Base-by-base conservation (phyloP, 92 coral and sea anemone species). In the Actinostola sp. region DNA sequence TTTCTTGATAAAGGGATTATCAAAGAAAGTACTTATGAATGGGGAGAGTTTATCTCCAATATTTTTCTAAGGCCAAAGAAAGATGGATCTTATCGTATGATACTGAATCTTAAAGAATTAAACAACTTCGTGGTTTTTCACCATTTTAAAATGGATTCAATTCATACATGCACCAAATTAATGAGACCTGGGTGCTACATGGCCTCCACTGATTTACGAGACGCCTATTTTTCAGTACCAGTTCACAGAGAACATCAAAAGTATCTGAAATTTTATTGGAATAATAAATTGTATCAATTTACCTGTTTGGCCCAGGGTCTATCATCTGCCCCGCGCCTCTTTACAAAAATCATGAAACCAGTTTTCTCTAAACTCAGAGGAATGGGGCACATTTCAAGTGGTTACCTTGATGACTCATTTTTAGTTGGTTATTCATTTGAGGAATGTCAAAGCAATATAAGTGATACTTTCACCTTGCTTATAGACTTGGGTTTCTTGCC, bases 321-420 rank as follows among this genome's bases (percentile, higher is more conserved):
- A 23, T 30, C 72, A 3, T 85, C 82, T 45, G 82, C 90, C 1
- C 90, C 85, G 35, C 59, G 82, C 16, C 42, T 85, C 1, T 85
- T 85, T 42, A 85, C 82, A 43, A 85, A 79, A 61, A 56, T 85
- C 39, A 45, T 85, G 74, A 85, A 85, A 39, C 86, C 86, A 26
- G 79, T 67, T 23, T 74, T 65, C 43, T 72, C 78, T 2, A 30
- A 26, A 35, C 82, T 73, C 43, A 66, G 82, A 51, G 67, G 54
- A 26, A 45, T 53, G 63, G 90, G 86, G 36, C 82, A 85, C 60
- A 72, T 79, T 23, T 72, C 69, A 35, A 72, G 77, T 73, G 78
- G 86, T 36, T 79, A 72, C 58, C 52, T 85, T 20, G 82, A 85
- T 73, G 86, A 85, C 49, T 73, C 74, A 30, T 73, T 72, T 36